These are phyloP conservation scores for Melanotaenia nigrans DNA, from an alignment of 2,797 vertebrate genomes.

Conservation along the genomic window DNA sequence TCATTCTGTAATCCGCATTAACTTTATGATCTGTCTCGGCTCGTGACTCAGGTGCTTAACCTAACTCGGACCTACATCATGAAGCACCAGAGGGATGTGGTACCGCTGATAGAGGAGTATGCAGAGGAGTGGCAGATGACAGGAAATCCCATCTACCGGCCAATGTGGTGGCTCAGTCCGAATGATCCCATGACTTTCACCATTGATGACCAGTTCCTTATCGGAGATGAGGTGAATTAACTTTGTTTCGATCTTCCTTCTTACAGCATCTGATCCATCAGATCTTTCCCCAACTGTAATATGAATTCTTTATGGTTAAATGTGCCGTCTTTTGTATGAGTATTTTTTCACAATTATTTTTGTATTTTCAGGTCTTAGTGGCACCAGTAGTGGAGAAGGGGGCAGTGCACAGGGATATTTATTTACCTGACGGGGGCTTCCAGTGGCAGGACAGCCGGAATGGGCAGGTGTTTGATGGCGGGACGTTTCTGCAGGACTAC, in stretches of 20 bases:
- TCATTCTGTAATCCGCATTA: not conserved
- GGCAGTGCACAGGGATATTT: slow-evolving; percentile 85
- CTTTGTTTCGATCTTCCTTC: slow-evolving; percentile 30
- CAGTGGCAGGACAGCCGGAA: slow-evolving; percentile 88
- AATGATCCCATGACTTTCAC: slow-evolving; percentile 85
- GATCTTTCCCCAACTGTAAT: slow-evolving; percentile 19
- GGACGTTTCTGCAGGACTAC: slow-evolving; percentile 87
- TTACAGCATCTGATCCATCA: not conserved
- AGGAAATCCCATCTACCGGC: slow-evolving; percentile 88
- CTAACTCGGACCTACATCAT: slow-evolving; percentile 85
- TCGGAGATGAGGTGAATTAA: slow-evolving; percentile 88
- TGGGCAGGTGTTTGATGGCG: slow-evolving; percentile 88
- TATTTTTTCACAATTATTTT: slow-evolving; percentile 24
- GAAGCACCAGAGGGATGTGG: slow-evolving; percentile 85
- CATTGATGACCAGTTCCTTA: slow-evolving; percentile 90
- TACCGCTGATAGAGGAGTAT: slow-evolving; percentile 85
- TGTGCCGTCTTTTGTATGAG: slow-evolving; percentile 24
- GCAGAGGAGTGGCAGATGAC: slow-evolving; percentile 83
- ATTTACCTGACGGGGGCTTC: slow-evolving; percentile 86
- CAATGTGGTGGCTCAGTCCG: slow-evolving; percentile 91
- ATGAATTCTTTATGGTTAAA: slow-evolving; percentile 42
- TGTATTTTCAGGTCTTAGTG: slow-evolving; percentile 86
- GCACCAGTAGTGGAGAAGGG: slow-evolving; percentile 90
- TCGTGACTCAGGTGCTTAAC: slow-evolving; percentile 83
- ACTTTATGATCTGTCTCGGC: not conserved